phyloP scores from a whole-genome alignment of 2,113 vertebrate species.

The Prietella phreatophila region DNA sequence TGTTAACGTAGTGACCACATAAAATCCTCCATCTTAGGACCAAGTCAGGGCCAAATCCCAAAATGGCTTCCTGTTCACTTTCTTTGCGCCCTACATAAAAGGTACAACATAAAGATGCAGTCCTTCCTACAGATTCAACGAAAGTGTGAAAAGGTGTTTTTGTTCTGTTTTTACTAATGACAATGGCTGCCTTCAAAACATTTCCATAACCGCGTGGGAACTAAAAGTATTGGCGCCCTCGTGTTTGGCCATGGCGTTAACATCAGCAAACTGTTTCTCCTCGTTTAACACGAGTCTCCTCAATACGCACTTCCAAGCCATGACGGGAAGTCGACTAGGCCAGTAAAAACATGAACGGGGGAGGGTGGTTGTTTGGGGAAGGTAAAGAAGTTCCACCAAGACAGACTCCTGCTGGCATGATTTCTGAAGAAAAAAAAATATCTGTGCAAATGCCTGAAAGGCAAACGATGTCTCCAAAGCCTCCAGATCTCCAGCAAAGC shows the following conservation, averaged over 20 bases:
- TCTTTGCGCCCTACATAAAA: background rate
- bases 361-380: background rate
- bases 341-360: background rate
- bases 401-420: background rate
- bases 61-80: background rate
- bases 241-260: background rate
- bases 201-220: too few species aligned
- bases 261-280: background rate
- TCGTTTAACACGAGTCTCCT: background rate
- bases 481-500: conserved; percentile 26
- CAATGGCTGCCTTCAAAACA: background rate
- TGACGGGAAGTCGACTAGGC: background rate
- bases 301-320: background rate
- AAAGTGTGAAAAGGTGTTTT: background rate
- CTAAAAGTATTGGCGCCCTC: background rate
- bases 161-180: background rate
- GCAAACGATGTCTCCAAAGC: background rate
- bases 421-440: background rate
- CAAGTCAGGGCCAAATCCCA: too few species aligned
- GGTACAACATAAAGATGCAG: background rate
- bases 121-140: background rate
- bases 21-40: too few species aligned
- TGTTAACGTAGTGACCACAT: too few species aligned
- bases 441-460: background rate
- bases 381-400: background rate